Base-by-base conservation (phyloP, 92 coral and sea anemone species). In the Palythoa heliodiscus region DNA sequence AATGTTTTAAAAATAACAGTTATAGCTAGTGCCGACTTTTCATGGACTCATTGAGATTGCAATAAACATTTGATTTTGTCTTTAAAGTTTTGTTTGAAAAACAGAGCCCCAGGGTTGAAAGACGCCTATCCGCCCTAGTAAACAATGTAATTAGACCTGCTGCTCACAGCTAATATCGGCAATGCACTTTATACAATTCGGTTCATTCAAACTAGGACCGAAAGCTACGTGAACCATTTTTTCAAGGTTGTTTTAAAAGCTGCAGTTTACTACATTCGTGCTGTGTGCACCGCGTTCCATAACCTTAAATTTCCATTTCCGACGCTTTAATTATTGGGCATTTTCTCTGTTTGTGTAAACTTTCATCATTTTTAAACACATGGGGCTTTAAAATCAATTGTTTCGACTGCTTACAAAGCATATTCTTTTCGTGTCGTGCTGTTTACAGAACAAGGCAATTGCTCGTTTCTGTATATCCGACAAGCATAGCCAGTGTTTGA, bases 291-390 rank as follows among this genome's bases (percentile, higher is more conserved):
- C 69, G 10, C 19, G 25, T 23, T 43, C 7, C 6, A 43, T 7
- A 19, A 63, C 25, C 25, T 19, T 10, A 63, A 63, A 20, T 23
- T 19, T 19, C 5, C 22, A 8, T 11, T 5, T 11, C 69, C 25
- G 69, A 23, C 7, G 69, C 69, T 19, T 14, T 63, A 63, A 63
- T 63, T 63, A 63, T 64, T 80, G 47, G 22, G 43, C 43, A 22
- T 43, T 67, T 80, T 47, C 47, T 12, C 61, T 24, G 63, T 40
- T 66, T 80, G 84, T 80, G 84, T 80, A 80, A 53, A 80, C 13
- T 64, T 80, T 64, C 72, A 66, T 80, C 84, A 66, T 76, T 76
- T 22, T 20, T 23, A 80, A 67, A 66, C 84, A 80, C 74, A 48
- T 67, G 74, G 19, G 19, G 75, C 47, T 13, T 66, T 64, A 24